phyloP scores from a whole-genome alignment of 53 echinoderm and acorn worm species.

The Patiria pectinifera region DNA sequence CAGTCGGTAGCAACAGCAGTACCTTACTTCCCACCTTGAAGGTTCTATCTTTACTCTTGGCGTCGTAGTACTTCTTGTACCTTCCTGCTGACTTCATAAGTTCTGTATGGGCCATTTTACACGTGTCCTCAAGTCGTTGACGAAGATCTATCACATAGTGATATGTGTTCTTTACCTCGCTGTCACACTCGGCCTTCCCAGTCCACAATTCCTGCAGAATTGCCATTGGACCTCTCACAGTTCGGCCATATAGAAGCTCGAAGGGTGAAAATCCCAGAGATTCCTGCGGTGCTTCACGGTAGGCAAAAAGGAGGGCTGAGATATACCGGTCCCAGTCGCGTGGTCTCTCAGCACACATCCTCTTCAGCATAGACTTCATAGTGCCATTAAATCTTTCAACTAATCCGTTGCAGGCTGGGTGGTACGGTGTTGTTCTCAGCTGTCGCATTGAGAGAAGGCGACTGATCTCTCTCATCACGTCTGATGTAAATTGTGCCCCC shows the following conservation, averaged over 20 bases:
- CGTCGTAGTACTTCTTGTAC: background rate
- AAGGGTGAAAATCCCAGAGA: conserved; percentile 48
- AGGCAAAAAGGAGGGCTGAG: conserved; percentile 52
- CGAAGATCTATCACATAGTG: conserved; percentile 56
- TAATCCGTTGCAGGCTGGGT: conserved; percentile 59
- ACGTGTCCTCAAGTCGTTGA: conserved; percentile 63
- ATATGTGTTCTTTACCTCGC: conserved; percentile 54
- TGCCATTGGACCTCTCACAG: conserved; percentile 1
- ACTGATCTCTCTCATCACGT: conserved; percentile 62
- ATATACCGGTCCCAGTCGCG: conserved; percentile 64
- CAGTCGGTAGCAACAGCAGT: conserved; percentile 66
- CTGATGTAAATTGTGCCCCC: conserved; percentile 55
- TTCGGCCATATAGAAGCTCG: conserved; percentile 48
- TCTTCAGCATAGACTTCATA: conserved; percentile 60
- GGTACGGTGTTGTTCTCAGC: conserved; percentile 56
- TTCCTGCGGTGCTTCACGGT: conserved; percentile 56
- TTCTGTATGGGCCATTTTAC: conserved; percentile 23
- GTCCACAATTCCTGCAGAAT: conserved; percentile 6
- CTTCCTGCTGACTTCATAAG: conserved; percentile 51
- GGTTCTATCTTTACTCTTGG: conserved; percentile 15
- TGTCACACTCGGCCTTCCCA: background rate
- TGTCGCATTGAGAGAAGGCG: conserved; percentile 59
- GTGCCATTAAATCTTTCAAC: conserved; percentile 69
- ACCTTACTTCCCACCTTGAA: conserved; percentile 73
- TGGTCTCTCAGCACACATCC: conserved; percentile 57